Evolutionary conservation across 2,888 invertebrate genomes (phyloP), one percentile per base, ranked within the genome.

Genomic region (Salticus scenicus): DNA sequence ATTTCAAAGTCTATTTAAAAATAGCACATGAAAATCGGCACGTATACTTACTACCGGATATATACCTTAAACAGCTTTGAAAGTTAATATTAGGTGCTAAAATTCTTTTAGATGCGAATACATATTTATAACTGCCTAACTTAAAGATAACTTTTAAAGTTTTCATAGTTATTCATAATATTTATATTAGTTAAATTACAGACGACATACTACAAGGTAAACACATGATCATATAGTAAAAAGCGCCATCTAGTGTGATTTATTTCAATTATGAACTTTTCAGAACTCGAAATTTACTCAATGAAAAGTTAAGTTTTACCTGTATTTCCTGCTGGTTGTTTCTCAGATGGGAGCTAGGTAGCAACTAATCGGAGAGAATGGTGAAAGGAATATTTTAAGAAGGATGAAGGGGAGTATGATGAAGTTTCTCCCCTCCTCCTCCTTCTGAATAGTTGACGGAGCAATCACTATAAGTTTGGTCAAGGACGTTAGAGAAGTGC

Each of bases 351-450:
- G 73, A 79, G 73, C 77, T 79, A 33, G 78, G 14, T 17, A 64
- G 78, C 70, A 70, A 79, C 84, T 85, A 85, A 74, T 30, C 74
- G 77, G 84, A 42, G 84, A 85, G 74, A 85, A 78, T 78, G 63
- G 47, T 42, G 41, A 69, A 30, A 30, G 24, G 74, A 85, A 75
- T 74, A 74, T 78, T 85, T 74, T 74, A 85, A 79, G 84, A 31
- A n/a, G 63, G 30, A 72, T 72, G 83, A 72, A 66, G 71, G 31
- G 41, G 47, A 51, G 71, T 51, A n/a, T n/a, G n/a, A n/a, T 71
- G 71, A 37, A 69, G 71, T 67, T 69, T 78, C 57, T 24, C 57
- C 57, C 57, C 63, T 51, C 70, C 51, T 78, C 69, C 42, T 42
- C 17, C 51, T 31, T 41, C 66, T 17, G 41, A 30, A 70, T 64